phyloP scores from a whole-genome alignment of 1,140 invertebrate species.

The Andricus grossulariae region DNA sequence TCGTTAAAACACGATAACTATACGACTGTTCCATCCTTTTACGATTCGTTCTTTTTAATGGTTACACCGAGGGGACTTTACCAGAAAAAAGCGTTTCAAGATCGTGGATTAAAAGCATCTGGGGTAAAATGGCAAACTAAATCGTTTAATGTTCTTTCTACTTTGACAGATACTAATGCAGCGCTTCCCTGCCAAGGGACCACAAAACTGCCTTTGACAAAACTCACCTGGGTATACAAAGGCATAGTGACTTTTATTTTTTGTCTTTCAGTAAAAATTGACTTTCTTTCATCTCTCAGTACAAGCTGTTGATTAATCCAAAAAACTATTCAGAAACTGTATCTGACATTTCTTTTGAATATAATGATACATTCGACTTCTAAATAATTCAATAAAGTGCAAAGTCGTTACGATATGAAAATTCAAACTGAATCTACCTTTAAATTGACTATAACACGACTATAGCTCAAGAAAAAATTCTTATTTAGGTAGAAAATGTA shows the following conservation, averaged over 20 bases:
- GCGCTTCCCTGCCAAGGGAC: slow-evolving; percentile 10
- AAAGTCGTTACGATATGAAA: no score
- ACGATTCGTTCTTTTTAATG: slow-evolving; percentile 64
- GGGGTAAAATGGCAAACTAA: slow-evolving; percentile 49
- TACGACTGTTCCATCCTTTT: slow-evolving; percentile 62
- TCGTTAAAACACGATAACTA: slow-evolving; percentile 64
- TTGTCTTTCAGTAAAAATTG: no score
- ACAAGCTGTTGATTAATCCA: no score
- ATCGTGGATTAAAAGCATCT: slow-evolving; percentile 56
- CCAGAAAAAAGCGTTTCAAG: slow-evolving; percentile 46
- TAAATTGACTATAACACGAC: no score
- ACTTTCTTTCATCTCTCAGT: no score
- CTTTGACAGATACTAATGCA: slow-evolving; percentile 26
- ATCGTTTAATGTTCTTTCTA: slow-evolving; percentile 45
- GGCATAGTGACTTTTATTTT: background rate
- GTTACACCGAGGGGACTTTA: slow-evolving; percentile 50
- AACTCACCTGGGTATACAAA: slow-evolving; percentile 24
- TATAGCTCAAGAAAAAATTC: no score
- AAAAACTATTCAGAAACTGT: no score
- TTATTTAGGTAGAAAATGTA: no score
- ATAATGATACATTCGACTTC: no score
- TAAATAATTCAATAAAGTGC: no score
- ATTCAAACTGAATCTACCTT: no score
- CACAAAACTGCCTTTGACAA: slow-evolving; percentile 2
- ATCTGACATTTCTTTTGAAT: no score